phyloP scores from a whole-genome alignment of 2,797 vertebrate genomes.

The Morelia viridis region DNA sequence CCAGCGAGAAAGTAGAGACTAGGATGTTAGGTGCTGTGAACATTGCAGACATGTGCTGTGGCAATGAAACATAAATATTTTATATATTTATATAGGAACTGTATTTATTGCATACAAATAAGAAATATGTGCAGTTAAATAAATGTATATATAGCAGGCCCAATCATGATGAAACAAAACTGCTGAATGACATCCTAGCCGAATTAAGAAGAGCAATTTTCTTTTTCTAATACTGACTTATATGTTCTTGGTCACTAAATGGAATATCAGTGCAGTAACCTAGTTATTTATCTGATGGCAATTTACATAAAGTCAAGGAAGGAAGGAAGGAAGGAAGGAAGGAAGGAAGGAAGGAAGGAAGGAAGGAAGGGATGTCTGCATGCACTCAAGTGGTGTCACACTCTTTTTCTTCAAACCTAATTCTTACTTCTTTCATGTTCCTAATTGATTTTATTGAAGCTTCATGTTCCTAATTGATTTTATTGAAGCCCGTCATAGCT shows the following conservation, averaged over 20 bases:
- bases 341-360: not conserved
- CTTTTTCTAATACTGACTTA: not conserved
- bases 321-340: not conserved
- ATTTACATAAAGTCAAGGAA: not conserved
- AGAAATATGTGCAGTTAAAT: not conserved
- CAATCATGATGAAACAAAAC: not conserved
- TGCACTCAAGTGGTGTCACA: not conserved
- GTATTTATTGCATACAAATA: not conserved
- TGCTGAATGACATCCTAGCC: not conserved
- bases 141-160: not conserved
- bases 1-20: not conserved
- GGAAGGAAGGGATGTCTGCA: not conserved
- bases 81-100: not conserved
- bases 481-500: conserved; percentile 55
- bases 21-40: not conserved
- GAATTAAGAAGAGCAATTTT: not conserved
- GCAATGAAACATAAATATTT: not conserved
- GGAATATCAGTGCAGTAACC: too few relatives aligned
- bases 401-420: conserved; percentile 22
- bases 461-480: conserved; percentile 41
- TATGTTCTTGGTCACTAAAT: too few relatives aligned
- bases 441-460: conserved; percentile 46
- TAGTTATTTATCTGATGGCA: not conserved
- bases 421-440: conserved; percentile 36
- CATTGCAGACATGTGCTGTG: not conserved